Base-by-base conservation (phyloP, 2,888 invertebrate species). In the Chymomyza amoena region DNA sequence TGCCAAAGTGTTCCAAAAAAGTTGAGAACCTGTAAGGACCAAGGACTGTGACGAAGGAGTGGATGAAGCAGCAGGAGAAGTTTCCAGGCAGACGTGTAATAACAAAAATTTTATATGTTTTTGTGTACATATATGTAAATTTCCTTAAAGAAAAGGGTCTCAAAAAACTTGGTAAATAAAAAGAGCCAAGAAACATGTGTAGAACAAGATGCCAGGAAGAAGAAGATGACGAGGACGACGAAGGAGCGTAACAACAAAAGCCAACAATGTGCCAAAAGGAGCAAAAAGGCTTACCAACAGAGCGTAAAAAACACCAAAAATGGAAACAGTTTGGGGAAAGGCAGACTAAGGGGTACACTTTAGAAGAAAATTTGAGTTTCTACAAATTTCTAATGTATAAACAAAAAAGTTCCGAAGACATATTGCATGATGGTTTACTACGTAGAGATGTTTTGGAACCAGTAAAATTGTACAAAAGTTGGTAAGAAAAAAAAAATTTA, bases 161-260 rank as follows among this genome's bases (percentile, higher is more conserved):
- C 57, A 70, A 64, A 77, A 77, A 81, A 67, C 78, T 81, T 73
- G 25, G 78, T 76, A 80, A 80, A 80, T 71, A 80, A 80, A 80
- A 80, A 80, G 76, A 60, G 16, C 16, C 60, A 32, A 36, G 15
- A 15, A 60, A 36, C 60, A 60, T 60, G 60, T 60, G 60, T 60
- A 36, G 20, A 36, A 60, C 60, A 60, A 57, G 56, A 28, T 25
- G 25, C 0, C 62, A 32, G 39, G 15, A 36, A 51, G 51, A 20
- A 51, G 61, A 25, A 62, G 54, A 15, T 45, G 51, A 6, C 6
- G 15, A 56, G 1, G 51, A 1, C 6, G 15, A 56, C 25, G 51
- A 1, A 67, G 66, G 66, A 16, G 65, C 56, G 64, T 68, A 77
- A 77, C 75, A 78, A 78, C 80, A 79, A 79, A 76, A 79, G 79